A percentile compares a stretch with the other conserved stretches of the same genome.
Conservation (phyloP, 2,797 vertebrate species). For the Pteronotus mesoamericanus region DNA sequence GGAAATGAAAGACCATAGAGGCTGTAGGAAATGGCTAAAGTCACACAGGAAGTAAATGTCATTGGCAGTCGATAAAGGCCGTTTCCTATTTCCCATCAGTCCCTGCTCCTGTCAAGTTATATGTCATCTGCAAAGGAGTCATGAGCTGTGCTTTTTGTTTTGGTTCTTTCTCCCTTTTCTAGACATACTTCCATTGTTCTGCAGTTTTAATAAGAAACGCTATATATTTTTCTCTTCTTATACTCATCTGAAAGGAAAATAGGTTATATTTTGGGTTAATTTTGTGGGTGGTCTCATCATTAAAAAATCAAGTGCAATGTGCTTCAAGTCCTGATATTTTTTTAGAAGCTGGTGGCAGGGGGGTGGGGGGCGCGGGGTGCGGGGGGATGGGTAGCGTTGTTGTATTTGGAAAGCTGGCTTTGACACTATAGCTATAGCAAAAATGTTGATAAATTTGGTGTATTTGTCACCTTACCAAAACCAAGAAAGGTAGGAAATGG, state of each 20-base stretch:
- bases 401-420: conserved; percentile 45
- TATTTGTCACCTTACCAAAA: conserved; percentile 61
- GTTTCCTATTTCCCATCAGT: not conserved
- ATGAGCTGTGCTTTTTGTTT: not conserved
- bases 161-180: not conserved
- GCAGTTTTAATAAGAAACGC: not conserved
- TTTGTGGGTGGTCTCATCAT: not conserved
- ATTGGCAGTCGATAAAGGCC: not conserved
- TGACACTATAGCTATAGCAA: conserved; percentile 61
- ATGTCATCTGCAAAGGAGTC: not conserved
- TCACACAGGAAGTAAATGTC: not conserved
- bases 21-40: not conserved
- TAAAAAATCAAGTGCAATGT: not conserved
- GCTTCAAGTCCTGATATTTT: not conserved
- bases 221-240: not conserved
- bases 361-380: too few species aligned
- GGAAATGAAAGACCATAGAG: not conserved
- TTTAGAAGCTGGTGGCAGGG: conserved; percentile 9
- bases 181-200: not conserved
- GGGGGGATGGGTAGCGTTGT: too few species aligned
- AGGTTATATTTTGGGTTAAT: not conserved
- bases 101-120: not conserved
- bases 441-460: conserved; percentile 66
- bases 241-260: not conserved
- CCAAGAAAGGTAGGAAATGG: conserved; percentile 57